Conservation (phyloP, 2,888 invertebrate genomes). For the Pyrrhosoma nymphula region DNA sequence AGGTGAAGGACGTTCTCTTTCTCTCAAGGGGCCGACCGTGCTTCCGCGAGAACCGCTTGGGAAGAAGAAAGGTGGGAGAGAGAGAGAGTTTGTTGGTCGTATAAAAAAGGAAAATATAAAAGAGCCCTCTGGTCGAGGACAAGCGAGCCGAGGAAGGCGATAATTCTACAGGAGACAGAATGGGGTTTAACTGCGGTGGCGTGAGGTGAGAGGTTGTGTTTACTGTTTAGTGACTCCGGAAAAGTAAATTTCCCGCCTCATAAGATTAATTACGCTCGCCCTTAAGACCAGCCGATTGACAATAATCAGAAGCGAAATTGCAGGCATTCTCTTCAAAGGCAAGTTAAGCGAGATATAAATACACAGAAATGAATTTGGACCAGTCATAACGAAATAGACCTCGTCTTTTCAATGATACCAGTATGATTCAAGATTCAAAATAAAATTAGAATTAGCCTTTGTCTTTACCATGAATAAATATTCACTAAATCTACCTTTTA, state of each 20-base stretch:
- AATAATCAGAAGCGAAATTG: neutral
- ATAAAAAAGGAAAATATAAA: neutral
- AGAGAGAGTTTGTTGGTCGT: neutral
- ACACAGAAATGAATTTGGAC: no score
- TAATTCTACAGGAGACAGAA: neutral
- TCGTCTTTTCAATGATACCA: no score
- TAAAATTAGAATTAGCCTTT: no score
- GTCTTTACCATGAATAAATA: no score
- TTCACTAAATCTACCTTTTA: no score
- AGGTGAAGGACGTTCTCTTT: slow-evolving; percentile 40
- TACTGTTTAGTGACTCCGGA: neutral
- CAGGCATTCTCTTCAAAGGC: no score
- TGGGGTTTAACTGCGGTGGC: neutral
- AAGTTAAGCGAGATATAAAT: no score
- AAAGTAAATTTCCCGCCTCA: neutral
- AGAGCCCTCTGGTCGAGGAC: neutral
- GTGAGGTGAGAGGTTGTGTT: neutral
- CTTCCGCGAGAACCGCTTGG: slow-evolving; percentile 42
- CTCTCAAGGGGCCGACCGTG: neutral
- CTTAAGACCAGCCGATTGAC: neutral
- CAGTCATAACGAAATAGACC: no score
- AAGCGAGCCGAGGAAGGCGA: neutral
- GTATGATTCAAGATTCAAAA: no score
- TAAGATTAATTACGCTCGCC: neutral
- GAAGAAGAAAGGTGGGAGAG: neutral